Evolutionary conservation across 1,140 invertebrate genomes (phyloP), one percentile per base, ranked within the genome.

Genomic region (Pachyrhynchus sulphureomaculatus): DNA sequence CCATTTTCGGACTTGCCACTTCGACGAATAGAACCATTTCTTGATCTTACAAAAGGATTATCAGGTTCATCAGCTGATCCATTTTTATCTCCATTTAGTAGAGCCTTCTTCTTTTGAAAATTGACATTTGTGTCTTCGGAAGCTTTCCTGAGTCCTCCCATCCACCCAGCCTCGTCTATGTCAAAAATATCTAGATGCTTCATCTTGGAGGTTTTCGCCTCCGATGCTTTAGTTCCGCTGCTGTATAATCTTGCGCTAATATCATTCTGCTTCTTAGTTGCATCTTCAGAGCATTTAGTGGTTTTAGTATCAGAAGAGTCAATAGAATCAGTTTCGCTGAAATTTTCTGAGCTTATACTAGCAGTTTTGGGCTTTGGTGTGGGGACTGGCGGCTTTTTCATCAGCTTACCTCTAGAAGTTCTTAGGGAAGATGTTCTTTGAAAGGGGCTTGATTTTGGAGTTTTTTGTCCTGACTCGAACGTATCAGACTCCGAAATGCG

Each of bases 141-240:
- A 23, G 13, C 45, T 48, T 66, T 72, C n/a, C 68, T 47, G 1
- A 72, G 55, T n/a, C 62, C 69, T 13, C 64, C 62, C 24, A 65
- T 64, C 70, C 70, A 73, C 13, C 20, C 24, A 4, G 53, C 45
- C 44, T 72, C 68, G 13, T 73, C 68, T 65, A 72, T 59, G 34
- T 65, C 69, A 42, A 68, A 67, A 32, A 67, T 67, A 26, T 82
- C 80, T 44, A 77, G 69, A 66, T 81, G 81, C 45, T 80, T 70
- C 81, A 82, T 81, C 37, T 80, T 80, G 17, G 79, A 79, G 8
- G 81, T 82, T 71, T 84, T 84, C 64, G 82, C 81, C 12, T 80
- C 70, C 10, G 81, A 84, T 5, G 82, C 78, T 73, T 80, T 82
- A 12, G 83, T 84, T 13, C 79, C 78, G 59, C 81, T 80, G 2